Base-by-base conservation (phyloP, 2,113 vertebrate species). In the Ameiurus melas region DNA sequence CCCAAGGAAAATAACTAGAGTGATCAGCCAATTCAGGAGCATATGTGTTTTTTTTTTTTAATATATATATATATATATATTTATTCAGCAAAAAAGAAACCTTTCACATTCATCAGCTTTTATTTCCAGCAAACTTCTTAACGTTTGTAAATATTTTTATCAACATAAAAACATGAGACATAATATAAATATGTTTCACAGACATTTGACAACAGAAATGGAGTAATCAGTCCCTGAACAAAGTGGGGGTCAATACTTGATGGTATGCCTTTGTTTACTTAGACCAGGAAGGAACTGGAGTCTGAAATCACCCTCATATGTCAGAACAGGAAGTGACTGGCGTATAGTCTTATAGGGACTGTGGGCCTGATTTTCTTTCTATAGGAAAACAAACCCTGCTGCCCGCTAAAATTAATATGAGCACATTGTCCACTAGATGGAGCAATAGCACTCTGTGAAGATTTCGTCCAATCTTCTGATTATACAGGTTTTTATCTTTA, bases 361-460 rank as follows among this genome's bases (percentile, higher is more conserved):
- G 17, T 62, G 57, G 39, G 27, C 7, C 30, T 51, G 3, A 36
- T 79, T 55, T 55, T 20, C 62, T 86, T 36, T 19, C 70, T 22
- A 14, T 22, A 47, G 53, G 51, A 55, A 79, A 86, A 20, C 55
- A 73, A 47, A 19, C 36, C 57, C 25, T 27, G 33, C 68, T 85
- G 66, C 5, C 53, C 43, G 36, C 19, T 36, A 43, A 87, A 68
- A 5, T 43, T 13, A 39, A 80, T n/a, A 19, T 68, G 19, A 81
- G 22, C 39, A 66, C 39, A 19, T 8, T 8, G 55, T 22, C 87
- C 87, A 88, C 81, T 66, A 88, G 81, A 60, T 77, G 87, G 81
- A 16, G 81, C 87, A 43, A 60, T 30, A 58, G 22, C 33, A 83
- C 86, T 75, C 57, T 53, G 4, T 43, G 19, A 73, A 75, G 16